phyloP scores from a whole-genome alignment of 2,888 invertebrate species.

The Drosophila peninsularis region DNA sequence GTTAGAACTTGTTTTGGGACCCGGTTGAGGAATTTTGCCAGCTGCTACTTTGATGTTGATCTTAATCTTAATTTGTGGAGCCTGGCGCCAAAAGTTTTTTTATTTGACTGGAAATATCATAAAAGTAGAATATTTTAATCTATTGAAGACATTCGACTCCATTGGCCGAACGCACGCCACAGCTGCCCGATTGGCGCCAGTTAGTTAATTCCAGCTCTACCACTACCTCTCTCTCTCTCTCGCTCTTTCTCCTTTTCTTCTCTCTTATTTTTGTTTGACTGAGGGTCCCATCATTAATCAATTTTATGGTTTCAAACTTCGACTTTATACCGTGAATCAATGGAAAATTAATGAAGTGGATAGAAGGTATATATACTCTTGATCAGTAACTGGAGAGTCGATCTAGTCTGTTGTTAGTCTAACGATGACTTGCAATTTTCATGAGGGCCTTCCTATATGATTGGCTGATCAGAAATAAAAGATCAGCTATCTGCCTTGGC shows the following conservation, averaged over 20 bases:
- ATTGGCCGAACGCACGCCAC: conserved; percentile 38
- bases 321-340: conserved; percentile 4
- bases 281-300: conserved; percentile 56
- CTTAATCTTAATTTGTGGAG: conserved; percentile 72
- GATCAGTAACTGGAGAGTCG: too few relatives aligned
- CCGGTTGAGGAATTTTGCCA: conserved; percentile 50
- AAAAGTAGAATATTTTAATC: conserved; percentile 61
- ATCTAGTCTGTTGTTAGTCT: not conserved
- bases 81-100: conserved; percentile 69
- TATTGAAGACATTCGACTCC: conserved; percentile 38
- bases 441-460: not conserved
- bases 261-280: not conserved
- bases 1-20: conserved; percentile 36
- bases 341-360: conserved; percentile 4
- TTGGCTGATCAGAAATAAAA: not conserved
- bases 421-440: not conserved
- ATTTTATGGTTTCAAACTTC: conserved; percentile 54
- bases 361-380: not conserved
- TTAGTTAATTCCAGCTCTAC: conserved; percentile 17
- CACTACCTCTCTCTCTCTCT: not conserved
- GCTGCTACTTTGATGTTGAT: conserved; percentile 66
- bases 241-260: not conserved
- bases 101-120: conserved; percentile 40
- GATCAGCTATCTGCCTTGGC: too few relatives aligned
- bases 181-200: conserved; percentile 43